Conservation (phyloP, 2,113 vertebrate species). For the Delphinus delphis region DNA sequence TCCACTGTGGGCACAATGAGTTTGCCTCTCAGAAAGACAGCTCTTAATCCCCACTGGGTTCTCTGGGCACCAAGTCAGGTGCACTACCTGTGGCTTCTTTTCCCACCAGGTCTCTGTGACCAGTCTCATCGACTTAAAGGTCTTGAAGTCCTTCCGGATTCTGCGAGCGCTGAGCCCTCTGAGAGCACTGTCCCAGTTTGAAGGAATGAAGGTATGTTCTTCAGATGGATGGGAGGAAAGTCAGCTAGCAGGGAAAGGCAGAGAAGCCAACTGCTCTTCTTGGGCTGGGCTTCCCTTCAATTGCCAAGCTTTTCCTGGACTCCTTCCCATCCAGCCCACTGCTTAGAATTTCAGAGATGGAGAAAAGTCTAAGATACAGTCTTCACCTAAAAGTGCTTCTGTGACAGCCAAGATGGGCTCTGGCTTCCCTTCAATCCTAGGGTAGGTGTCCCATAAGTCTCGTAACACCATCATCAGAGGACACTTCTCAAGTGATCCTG, state of each 20-base stretch:
- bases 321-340: no score
- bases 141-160: conserved; percentile 93
- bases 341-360: not conserved
- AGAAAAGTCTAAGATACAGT: not conserved
- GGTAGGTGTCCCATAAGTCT: no score
- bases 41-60: not conserved
- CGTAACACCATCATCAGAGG: not conserved
- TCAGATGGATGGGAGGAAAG: not conserved
- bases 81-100: not conserved
- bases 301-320: not conserved
- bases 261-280: not conserved
- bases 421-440: not conserved
- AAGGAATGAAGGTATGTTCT: conserved; percentile 86
- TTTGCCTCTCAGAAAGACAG: not conserved
- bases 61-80: not conserved
- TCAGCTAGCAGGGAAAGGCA: not conserved
- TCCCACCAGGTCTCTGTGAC: conserved; percentile 68
- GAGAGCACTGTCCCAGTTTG: conserved; percentile 91
- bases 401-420: not conserved
- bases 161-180: conserved; percentile 93
- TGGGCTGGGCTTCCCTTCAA: not conserved
- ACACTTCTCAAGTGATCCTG: not conserved
- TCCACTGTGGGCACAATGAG: not conserved
- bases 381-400: not conserved
- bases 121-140: not conserved